These are phyloP conservation scores for Microcebus griseorufus DNA, from an alignment of 2,113 vertebrate species.

Conservation along the genomic window DNA sequence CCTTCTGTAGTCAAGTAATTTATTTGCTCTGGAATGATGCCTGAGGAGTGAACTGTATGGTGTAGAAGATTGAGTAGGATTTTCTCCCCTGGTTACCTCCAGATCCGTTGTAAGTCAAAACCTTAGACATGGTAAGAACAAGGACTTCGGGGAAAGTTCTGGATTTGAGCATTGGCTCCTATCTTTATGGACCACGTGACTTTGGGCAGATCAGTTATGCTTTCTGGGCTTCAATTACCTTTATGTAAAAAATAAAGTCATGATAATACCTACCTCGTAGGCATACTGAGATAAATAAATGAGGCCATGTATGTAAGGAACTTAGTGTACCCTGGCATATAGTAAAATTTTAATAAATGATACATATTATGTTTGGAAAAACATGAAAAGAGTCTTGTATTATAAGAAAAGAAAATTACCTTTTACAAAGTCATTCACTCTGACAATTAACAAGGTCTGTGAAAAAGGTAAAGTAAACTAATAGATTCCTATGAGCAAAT, in stretches of 20 bases:
- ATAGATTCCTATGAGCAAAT: neutral
- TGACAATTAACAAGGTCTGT: neutral
- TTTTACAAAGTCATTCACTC: neutral
- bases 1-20: neutral
- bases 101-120: neutral
- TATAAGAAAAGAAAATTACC: neutral
- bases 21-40: neutral
- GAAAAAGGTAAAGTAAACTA: neutral
- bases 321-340: neutral
- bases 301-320: neutral
- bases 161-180: neutral
- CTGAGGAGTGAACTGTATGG: neutral
- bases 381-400: neutral
- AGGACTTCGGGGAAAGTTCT: neutral
- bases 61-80: neutral
- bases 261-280: neutral
- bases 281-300: neutral
- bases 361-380: neutral
- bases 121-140: neutral
- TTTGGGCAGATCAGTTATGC: neutral
- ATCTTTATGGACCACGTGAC: neutral
- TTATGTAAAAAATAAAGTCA: neutral
- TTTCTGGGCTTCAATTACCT: neutral
- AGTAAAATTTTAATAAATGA: neutral
- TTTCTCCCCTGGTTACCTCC: neutral